phyloP scores from a whole-genome alignment of 2,888 invertebrate species.

The Unio pictorum region DNA sequence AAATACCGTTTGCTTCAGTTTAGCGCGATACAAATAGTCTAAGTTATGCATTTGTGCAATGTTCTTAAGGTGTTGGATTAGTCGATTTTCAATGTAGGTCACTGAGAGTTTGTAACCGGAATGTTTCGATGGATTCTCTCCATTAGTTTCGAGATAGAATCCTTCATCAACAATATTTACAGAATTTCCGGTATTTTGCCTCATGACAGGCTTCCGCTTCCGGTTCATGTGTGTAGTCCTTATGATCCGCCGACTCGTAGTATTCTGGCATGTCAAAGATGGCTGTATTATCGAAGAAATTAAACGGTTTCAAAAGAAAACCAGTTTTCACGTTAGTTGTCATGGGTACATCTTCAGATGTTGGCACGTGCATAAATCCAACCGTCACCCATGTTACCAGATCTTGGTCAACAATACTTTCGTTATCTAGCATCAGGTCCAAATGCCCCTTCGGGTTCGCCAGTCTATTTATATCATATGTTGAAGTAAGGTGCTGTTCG shows the following conservation, averaged over 20 bases:
- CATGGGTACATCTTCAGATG: conserved; percentile 21
- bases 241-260: conserved; percentile 5
- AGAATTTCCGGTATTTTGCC: no score
- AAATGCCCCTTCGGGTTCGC: conserved; percentile 11
- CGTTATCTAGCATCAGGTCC: conserved; percentile 13
- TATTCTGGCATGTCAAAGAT: conserved; percentile 17
- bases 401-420: conserved; percentile 17
- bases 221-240: neutral
- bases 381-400: conserved; percentile 21
- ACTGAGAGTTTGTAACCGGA: no score
- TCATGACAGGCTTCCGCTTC: no score
- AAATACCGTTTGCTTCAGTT: no score
- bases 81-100: no score
- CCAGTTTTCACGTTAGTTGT: conserved; percentile 12
- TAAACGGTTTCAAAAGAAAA: conserved; percentile 20
- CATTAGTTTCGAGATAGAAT: no score
- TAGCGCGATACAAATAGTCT: no score
- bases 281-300: conserved; percentile 20
- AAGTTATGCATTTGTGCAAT: no score
- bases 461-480: conserved; percentile 15
- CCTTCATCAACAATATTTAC: no score
- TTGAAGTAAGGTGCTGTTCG: conserved; percentile 10
- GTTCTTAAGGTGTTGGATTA: no score
- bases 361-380: conserved; percentile 21
- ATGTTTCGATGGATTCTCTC: no score